Conservation (phyloP, 2,888 invertebrate genomes). For the Drosophila paranaensis region DNA sequence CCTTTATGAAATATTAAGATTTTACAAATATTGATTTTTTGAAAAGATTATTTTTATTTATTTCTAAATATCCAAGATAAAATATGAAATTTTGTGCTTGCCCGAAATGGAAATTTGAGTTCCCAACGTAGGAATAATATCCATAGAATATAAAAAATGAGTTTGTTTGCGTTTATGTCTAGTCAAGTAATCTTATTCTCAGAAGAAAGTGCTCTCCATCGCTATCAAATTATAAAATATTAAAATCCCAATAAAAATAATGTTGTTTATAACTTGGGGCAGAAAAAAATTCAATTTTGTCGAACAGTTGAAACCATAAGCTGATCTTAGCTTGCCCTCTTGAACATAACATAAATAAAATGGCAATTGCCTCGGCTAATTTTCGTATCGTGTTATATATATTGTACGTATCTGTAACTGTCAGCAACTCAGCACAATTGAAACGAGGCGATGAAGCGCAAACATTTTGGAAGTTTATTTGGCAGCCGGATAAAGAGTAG, state of each 20-base stretch:
- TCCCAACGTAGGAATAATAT: too few species aligned
- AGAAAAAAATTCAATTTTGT: neutral
- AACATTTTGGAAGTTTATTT: constrained; percentile 77
- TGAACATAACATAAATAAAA: constrained; percentile 21
- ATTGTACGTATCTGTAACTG: constrained; percentile 40
- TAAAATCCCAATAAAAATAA: neutral
- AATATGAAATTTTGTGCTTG: too few species aligned
- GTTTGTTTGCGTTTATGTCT: too few species aligned
- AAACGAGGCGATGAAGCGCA: constrained; percentile 70
- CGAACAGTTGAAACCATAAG: neutral
- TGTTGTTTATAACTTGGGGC: neutral
- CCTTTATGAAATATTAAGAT: too few species aligned
- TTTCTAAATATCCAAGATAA: too few species aligned
- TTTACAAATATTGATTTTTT: too few species aligned
- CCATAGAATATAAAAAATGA: too few species aligned
- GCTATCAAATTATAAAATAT: neutral
- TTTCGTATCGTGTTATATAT: constrained; percentile 33
- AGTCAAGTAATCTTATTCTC: neutral
- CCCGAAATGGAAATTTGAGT: too few species aligned
- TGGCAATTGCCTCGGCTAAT: constrained; percentile 30
- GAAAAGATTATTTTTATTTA: too few species aligned
- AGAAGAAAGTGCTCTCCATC: neutral
- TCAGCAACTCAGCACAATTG: constrained; percentile 55
- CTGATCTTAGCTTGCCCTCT: neutral
- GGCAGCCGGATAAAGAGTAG: constrained; percentile 52